Evolutionary conservation across 2,113 vertebrate species (phyloP), one percentile per base, ranked within the genome.

Genomic region (Bubalus kerabau): DNA sequence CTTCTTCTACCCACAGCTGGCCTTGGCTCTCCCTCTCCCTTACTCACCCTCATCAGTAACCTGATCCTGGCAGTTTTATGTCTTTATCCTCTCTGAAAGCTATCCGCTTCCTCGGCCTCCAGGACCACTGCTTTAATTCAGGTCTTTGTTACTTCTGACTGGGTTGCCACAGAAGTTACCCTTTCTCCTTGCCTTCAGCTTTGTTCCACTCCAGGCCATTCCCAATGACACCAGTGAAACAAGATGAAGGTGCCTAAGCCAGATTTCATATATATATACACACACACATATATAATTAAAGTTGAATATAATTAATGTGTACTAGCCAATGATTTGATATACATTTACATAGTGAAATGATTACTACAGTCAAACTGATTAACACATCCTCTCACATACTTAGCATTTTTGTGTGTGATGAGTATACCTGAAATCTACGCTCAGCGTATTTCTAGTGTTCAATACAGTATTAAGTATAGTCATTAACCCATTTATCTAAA

Each of bases 1-100:
- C 26, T 90, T 28, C 17, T 19, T 24, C 30, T n/a, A 1, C 0
- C 48, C 40, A 1, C 0, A 2, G 54, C 46, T 2, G 36, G 50
- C 4, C 54, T 36, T 1, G 4, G 3, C 8, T 1, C 54, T 91
- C 40, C 16, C 32, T 80, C 10, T 9, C 64, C 64, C 26, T 87
- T 48, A 36, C 32, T 26, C 8, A 8, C 15, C 26, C n/a, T 32
- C 57, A 26, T 15, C 28, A 46, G 57, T 26, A 28, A 43, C 28
- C 30, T 6, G 2, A 5, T 3, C 12, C 67, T 64, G 30, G 11
- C 14, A 52, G 15, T 32, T 50, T 60, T 5, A 2, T 13, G 26
- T 30, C 43, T 81, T 43, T 4, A n/a, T 83, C 86, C 56, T 71
- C 21, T 46, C 40, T 78, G 11, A 17, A 54, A 81, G 4, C 4